Evolutionary conservation across 2,888 invertebrate species (phyloP).

Genomic region (Synanthedon tipuliformis): DNA sequence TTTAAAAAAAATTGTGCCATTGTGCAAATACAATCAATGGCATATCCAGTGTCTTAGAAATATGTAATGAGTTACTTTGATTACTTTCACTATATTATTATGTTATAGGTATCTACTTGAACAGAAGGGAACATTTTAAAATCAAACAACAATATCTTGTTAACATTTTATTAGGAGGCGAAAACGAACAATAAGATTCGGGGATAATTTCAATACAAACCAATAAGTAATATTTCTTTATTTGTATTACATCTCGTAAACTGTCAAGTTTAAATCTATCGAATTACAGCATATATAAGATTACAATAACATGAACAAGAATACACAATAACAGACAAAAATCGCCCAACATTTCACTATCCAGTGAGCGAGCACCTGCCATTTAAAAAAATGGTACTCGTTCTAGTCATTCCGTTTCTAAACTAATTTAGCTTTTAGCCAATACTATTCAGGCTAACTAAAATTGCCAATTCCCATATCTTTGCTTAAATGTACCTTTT

Average conservation of each 20-base stretch:
- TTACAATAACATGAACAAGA: slow-evolving; percentile 69
- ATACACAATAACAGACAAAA: slow-evolving; percentile 43
- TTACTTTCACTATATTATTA: no score
- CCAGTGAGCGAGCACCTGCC: background rate
- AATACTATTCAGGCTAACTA: no score
- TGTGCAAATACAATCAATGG: no score
- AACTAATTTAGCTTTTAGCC: no score
- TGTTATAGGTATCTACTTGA: no score
- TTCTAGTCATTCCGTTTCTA: no score
- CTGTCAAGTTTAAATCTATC: slow-evolving; percentile 58
- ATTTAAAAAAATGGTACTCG: background rate
- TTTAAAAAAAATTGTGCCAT: no score
- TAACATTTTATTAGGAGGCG: slow-evolving; percentile 71
- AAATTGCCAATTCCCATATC: background rate
- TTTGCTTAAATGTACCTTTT: background rate
- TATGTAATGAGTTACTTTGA: no score
- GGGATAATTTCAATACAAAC: slow-evolving; percentile 66
- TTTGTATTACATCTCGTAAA: slow-evolving; percentile 60
- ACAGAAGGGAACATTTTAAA: slow-evolving; percentile 7
- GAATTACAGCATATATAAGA: slow-evolving; percentile 61
- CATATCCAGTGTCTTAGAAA: no score
- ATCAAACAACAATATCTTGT: slow-evolving; percentile 45
- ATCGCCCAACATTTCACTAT: slow-evolving; percentile 25
- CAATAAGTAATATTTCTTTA: slow-evolving; percentile 28
- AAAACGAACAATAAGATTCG: slow-evolving; percentile 68